Evolutionary conservation across 1,140 invertebrate species (phyloP), one percentile per base, ranked within the genome.

Genomic region (Caenorhabditis briggsae): DNA sequence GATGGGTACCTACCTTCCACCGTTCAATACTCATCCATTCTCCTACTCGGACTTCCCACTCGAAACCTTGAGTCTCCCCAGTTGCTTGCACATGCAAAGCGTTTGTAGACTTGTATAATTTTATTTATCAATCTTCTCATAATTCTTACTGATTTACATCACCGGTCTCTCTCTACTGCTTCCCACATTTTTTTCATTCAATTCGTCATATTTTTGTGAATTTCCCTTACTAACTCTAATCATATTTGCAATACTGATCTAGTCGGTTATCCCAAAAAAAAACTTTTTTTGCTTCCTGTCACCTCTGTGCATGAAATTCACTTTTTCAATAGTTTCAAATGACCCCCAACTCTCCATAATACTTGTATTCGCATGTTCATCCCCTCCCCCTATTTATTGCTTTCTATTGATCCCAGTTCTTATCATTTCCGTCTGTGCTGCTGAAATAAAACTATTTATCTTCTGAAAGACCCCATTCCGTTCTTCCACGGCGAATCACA

Each of bases 21-120:
- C 90, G 0, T 91, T 91, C 87, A 83, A 90, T 61, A 74, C 87
- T n/a, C 65, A 84, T 83, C 87, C 90, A 11, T 91, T 91, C 58
- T 87, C 90, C 25, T 90, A 91, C 56, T 90, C 90, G 11, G 90
- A 90, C 48, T 82, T 88, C 41, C 78, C 43, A 23, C 61, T 91
- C 3, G 89, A 90, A 46, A 88, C 84, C 18, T 56, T 90, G 14
- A 87, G 87, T 33, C 82, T 90, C 1, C 90, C 90, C 6, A 61
- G 87, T 23, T 89, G 83, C 59, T 70, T 90, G 7, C 82, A 85
- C 18, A 85, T 90, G 43, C 65, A 53, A 43, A 86, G 55, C 50
- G 83, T 84, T 50, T 58, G 46, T 50, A 64, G 59, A 84, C 59
- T 58, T 64, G 56, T 50, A 58, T 61, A 59, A 84, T 41, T 33